Evolutionary conservation across 2,888 invertebrate genomes (phyloP).

Genomic region (Rugalucina vietnamica): DNA sequence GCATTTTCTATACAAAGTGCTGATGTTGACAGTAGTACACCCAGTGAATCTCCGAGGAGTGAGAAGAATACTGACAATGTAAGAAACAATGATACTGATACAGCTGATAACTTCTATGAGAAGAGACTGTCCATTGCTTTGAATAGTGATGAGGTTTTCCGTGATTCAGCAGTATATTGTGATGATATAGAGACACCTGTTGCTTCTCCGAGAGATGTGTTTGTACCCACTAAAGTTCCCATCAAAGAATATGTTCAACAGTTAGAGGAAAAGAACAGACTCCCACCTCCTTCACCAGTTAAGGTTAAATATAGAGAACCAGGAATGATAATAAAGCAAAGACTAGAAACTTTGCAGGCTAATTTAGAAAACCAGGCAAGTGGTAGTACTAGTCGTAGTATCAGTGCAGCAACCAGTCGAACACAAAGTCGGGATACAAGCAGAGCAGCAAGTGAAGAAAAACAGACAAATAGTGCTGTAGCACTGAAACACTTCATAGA

Average conservation of each 20-base stretch:
- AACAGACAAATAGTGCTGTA: constrained; percentile 49
- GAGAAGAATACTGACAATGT: background rate
- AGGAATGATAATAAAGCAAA: constrained; percentile 73
- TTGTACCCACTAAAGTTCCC: constrained; percentile 54
- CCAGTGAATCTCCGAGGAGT: constrained; percentile 59
- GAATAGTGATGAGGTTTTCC: constrained; percentile 88
- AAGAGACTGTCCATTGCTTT: constrained; percentile 83
- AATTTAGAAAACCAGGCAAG: constrained; percentile 55
- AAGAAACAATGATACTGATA: constrained; percentile 25
- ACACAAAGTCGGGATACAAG: constrained; percentile 53
- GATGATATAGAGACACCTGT: constrained; percentile 84
- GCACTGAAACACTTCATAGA: constrained; percentile 50
- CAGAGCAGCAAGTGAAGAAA: constrained; percentile 66
- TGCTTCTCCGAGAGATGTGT: background rate
- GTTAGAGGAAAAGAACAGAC: constrained; percentile 72
- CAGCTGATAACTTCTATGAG: constrained; percentile 75
- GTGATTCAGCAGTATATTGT: constrained; percentile 93
- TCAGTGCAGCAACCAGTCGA: constrained; percentile 63
- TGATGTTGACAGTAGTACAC: constrained; percentile 55
- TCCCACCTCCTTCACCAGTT: constrained; percentile 53
- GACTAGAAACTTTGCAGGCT: constrained; percentile 73
- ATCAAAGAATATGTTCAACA: constrained; percentile 76
- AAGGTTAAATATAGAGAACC: constrained; percentile 74
- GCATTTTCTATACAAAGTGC: constrained; percentile 75
- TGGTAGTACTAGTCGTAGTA: constrained; percentile 54